Conservation (phyloP, 2,113 vertebrate species). For the Cyphomyrus discorhynchus region DNA sequence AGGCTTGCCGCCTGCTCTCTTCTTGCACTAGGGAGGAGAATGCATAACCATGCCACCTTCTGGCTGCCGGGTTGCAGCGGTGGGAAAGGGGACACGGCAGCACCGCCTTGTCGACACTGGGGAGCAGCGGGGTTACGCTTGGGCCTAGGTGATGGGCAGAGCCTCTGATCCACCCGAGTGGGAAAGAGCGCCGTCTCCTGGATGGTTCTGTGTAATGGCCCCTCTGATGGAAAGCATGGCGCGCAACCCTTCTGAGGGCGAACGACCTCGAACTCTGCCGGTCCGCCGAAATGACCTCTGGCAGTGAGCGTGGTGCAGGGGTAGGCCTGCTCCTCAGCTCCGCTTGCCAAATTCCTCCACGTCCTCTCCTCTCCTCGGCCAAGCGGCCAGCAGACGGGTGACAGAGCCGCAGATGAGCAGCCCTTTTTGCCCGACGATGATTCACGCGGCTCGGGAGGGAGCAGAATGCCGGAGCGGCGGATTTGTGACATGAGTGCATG, state of each 20-base stretch:
- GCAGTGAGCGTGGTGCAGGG: not conserved
- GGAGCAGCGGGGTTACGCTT: not conserved
- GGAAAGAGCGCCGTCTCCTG: not conserved
- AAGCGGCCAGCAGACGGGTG: not conserved
- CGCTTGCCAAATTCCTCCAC: not conserved
- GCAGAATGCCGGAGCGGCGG: constrained; percentile 18
- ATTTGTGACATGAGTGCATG: constrained; percentile 37
- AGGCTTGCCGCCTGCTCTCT: constrained; percentile 51
- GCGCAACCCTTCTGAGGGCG: not conserved
- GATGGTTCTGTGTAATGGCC: not conserved
- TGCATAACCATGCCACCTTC: constrained; percentile 79
- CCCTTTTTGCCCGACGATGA: constrained; percentile 32
- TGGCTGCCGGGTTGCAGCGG: constrained; percentile 63
- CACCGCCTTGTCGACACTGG: not conserved
- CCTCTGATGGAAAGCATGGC: not conserved
- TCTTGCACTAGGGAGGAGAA: constrained; percentile 48
- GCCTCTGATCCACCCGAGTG: not conserved
- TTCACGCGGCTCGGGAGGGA: constrained; percentile 38
- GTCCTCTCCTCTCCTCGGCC: not conserved
- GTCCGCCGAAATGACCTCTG: not conserved
- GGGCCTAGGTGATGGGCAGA: not conserved
- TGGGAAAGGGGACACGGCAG: not conserved
- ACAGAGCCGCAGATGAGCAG: not conserved
- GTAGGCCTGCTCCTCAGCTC: not conserved
- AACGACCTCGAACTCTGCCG: not conserved